Base-by-base conservation (phyloP, 2,113 vertebrate genomes). In the Brevimyrus niger region DNA sequence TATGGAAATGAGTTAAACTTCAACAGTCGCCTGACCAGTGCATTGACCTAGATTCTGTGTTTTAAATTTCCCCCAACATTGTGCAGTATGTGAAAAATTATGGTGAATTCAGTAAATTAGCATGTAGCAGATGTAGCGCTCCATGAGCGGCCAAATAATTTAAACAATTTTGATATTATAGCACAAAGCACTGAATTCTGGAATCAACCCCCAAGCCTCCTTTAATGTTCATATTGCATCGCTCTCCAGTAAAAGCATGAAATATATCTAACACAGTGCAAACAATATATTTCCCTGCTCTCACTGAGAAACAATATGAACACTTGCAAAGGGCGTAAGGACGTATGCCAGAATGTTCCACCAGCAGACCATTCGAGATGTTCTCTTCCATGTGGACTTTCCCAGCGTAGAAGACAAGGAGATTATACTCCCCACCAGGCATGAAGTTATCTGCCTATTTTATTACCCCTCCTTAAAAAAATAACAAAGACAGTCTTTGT, bases 331-430 rank as follows among this genome's bases (percentile, higher is more conserved):
- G 91, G 92, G 94, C 91, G 91, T 73, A 92, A 91, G 90, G 90
- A 91, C 91, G 92, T 91, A 91, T 93, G 92, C 93, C 93, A 94
- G 93, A 95, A 93, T 90, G 89, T 83, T 80, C 31, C 13, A 17
- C 73, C 31, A 38, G 55, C 47, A 35, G 55, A 84, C 44, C 11
- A 46, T 50, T 83, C 10, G 27, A 58, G 50, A 73, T 19, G 90
- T 95, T 96, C 95, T 96, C 95, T 95, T 96, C 95, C 95, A 95
- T 96, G 95, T 96, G 95, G 94, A 96, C 92, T 91, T 91, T 44
- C 23, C 46, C 35, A 89, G 84, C 47, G 51, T 31, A 87, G 82
- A 90, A 90, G 90, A 89, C 89, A 4, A 55, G 90, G 89, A 89
- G 61, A 83, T 92, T 87, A 91, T 90, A 90, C 91, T 91, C 88